A percentile compares a stretch with the other conserved stretches of the same genome.
phyloP scores from a whole-genome alignment of 2,888 invertebrate species.

The Xylota segnis region DNA sequence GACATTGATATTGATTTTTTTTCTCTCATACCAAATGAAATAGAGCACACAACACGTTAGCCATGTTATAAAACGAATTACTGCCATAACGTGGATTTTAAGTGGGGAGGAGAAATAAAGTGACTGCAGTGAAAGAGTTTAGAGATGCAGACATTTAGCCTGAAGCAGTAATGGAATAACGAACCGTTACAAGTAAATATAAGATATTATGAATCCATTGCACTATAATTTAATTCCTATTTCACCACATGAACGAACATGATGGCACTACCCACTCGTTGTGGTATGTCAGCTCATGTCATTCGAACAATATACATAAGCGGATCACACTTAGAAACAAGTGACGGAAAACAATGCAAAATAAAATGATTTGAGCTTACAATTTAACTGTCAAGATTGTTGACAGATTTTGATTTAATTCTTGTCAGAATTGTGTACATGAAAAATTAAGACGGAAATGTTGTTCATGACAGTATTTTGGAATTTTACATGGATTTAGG shows the following conservation, averaged over 20 bases:
- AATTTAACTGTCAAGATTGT: constrained; percentile 3
- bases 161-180: not conserved
- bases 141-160: constrained; percentile 1
- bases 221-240: not conserved
- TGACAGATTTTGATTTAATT: constrained; percentile 6
- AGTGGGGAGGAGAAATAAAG: constrained; percentile 18
- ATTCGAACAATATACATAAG: not conserved
- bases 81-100: constrained; percentile 25
- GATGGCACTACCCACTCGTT: not conserved
- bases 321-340: constrained; percentile 23
- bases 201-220: not conserved
- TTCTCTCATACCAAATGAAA: not conserved
- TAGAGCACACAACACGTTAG: not conserved
- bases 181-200: not conserved
- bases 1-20: constrained; percentile 12
- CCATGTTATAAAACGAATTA: constrained; percentile 26
- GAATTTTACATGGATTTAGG: too few species aligned
- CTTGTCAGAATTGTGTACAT: not conserved
- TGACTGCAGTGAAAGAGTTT: constrained; percentile 7
- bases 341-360: not conserved
- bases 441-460: too few species aligned
- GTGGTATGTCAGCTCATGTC: not conserved
- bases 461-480: too few species aligned
- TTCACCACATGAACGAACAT: not conserved
- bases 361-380: not conserved